Percentiles rank a stretch among this genome's conserved stretches.
These are phyloP conservation scores for Epinotia nisella DNA, from an alignment of 2,888 invertebrate genomes.

Conservation along the genomic window DNA sequence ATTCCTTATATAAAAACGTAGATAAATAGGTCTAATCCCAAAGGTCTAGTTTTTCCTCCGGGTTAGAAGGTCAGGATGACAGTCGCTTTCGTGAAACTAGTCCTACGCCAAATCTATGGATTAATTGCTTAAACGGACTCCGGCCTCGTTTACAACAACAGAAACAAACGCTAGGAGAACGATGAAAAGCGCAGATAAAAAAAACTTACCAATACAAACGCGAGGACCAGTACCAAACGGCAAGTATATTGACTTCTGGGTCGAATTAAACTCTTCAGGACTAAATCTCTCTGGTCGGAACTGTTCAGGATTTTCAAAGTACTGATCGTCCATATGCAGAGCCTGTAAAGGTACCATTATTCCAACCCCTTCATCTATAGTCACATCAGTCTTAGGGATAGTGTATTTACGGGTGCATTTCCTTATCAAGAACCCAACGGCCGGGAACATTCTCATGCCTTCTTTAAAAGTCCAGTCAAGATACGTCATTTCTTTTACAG, in stretches of 20 bases:
- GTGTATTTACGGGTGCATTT: constrained; percentile 56
- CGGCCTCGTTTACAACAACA: too few relatives aligned
- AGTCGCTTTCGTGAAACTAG: too few relatives aligned
- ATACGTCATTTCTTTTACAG: constrained; percentile 69
- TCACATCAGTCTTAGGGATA: constrained; percentile 56
- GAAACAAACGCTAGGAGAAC: too few relatives aligned
- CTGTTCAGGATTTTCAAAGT: constrained; percentile 46
- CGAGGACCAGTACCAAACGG: constrained; percentile 69
- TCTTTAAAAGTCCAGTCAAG: constrained; percentile 66
- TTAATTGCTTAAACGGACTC: too few relatives aligned
- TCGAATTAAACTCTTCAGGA: constrained; percentile 45
- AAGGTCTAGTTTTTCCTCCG: too few relatives aligned
- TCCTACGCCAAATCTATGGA: too few relatives aligned
- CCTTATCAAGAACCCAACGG: constrained; percentile 57
- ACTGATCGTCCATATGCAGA: constrained; percentile 47
- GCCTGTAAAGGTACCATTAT: constrained; percentile 39
- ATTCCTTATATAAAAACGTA: too few relatives aligned
- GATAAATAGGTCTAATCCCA: too few relatives aligned
- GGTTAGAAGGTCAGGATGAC: too few relatives aligned
- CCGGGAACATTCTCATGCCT: constrained; percentile 67
- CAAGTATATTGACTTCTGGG: constrained; percentile 55
- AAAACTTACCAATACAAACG: constrained; percentile 63
- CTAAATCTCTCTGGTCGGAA: constrained; percentile 47
- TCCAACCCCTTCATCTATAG: constrained; percentile 47
- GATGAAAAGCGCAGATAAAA: background rate